Conservation (phyloP, 2,888 invertebrate species). For the Yponomeuta malinellus region DNA sequence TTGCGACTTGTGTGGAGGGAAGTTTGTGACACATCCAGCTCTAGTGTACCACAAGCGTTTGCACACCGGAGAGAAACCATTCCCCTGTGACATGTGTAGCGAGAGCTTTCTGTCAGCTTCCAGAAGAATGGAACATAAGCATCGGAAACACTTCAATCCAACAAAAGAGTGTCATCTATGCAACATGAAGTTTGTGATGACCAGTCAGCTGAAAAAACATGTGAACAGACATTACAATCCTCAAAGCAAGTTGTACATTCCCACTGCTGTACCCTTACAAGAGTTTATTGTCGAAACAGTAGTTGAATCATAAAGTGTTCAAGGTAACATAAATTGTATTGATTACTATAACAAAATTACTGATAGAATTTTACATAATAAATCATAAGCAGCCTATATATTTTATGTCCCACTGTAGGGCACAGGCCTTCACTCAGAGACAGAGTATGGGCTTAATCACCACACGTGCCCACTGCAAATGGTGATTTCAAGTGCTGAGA, state of each 20-base stretch:
- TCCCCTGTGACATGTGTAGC: conserved; percentile 52
- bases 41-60: conserved; percentile 52
- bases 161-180: conserved; percentile 49
- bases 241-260: conserved; percentile 47
- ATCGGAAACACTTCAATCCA: conserved; percentile 52
- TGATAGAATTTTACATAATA: too few relatives aligned
- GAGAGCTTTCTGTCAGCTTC: conserved; percentile 58
- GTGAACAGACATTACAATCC: conserved; percentile 52
- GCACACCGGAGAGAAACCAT: conserved; percentile 60
- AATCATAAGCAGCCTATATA: too few relatives aligned
- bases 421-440: too few relatives aligned
- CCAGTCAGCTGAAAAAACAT: conserved; percentile 44
- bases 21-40: conserved; percentile 55
- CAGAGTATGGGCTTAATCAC: too few relatives aligned
- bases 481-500: too few relatives aligned
- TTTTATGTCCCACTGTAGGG: too few relatives aligned
- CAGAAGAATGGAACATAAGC: conserved; percentile 51
- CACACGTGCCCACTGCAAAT: too few relatives aligned
- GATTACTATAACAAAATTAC: too few relatives aligned
- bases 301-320: neutral
- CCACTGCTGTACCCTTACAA: neutral
- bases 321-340: too few relatives aligned
- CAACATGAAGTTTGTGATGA: conserved; percentile 46
- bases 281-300: neutral
- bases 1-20: conserved; percentile 51